Conservation (phyloP, 1,140 invertebrate species). For the Philopotamus ludificatus region DNA sequence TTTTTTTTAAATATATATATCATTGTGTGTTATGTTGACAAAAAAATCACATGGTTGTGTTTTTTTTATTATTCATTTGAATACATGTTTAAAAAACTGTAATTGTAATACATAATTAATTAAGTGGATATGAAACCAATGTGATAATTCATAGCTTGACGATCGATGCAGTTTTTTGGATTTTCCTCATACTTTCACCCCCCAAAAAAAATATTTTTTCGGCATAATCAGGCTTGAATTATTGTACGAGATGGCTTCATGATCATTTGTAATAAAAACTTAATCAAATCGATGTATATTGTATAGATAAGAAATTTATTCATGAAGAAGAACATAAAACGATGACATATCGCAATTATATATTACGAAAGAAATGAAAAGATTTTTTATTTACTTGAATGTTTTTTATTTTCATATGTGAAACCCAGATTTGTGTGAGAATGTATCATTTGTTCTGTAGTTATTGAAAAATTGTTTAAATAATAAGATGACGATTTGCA, state of each 20-base stretch:
- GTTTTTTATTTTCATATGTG: constrained; percentile 14
- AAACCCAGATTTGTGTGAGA: too few species aligned
- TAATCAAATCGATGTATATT: constrained; percentile 39
- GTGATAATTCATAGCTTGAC: constrained; percentile 35
- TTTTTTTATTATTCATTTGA: too few species aligned
- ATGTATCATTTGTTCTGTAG: too few species aligned
- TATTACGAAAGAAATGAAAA: constrained; percentile 35
- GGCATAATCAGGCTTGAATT: constrained; percentile 21
- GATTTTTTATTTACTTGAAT: constrained; percentile 19
- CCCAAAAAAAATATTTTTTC: not conserved
- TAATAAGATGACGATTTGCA: too few species aligned
- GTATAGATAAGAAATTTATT: constrained; percentile 31
- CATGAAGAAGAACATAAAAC: constrained; percentile 23
- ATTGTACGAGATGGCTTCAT: constrained; percentile 15
- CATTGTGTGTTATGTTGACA: too few species aligned
- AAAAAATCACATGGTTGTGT: too few species aligned
- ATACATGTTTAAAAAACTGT: too few species aligned
- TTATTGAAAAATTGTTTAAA: too few species aligned
- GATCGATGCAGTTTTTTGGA: not conserved
- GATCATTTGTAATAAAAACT: constrained; percentile 7
- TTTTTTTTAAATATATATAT: too few species aligned
- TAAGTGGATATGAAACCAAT: constrained; percentile 33
- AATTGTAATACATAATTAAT: too few species aligned
- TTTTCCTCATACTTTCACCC: too few species aligned
- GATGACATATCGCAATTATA: constrained; percentile 43